Evolutionary conservation across 1,140 invertebrate genomes (phyloP).

Genomic region (Sweltsa coloradensis): DNA sequence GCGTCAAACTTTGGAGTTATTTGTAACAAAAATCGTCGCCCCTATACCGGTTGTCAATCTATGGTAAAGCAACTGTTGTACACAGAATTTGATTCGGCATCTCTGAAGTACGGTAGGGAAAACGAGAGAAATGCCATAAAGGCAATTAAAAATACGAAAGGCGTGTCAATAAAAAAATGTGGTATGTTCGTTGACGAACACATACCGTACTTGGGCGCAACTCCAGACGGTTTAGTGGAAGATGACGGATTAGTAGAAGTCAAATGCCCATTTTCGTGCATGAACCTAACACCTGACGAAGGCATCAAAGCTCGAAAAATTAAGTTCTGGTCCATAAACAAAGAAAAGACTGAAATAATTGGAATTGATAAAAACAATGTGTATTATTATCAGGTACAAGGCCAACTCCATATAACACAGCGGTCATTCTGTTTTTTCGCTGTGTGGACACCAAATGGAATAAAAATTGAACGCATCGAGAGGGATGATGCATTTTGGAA

Average conservation of each 20-base stretch:
- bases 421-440: constrained; percentile 20
- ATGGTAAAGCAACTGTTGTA: constrained; percentile 14
- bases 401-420: constrained; percentile 18
- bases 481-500: constrained; percentile 20
- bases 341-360: constrained; percentile 1
- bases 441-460: constrained; percentile 14
- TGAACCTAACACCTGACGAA: constrained; percentile 4
- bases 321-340: constrained; percentile 8
- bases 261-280: constrained; percentile 19
- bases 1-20: constrained; percentile 23
- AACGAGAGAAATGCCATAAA: constrained; percentile 9
- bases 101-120: constrained; percentile 9
- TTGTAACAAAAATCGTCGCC: no score
- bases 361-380: constrained; percentile 18
- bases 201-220: constrained; percentile 13
- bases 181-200: constrained; percentile 16
- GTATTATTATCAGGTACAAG: constrained; percentile 22
- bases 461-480: constrained; percentile 10
- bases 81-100: constrained; percentile 4
- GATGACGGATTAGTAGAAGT: constrained; percentile 17
- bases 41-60: no score
- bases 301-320: constrained; percentile 7
- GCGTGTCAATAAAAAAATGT: constrained; percentile 9
- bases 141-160: constrained; percentile 3
- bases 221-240: constrained; percentile 18